Conservation (phyloP, 2,888 invertebrate genomes). For the Chloromyia formosa region DNA sequence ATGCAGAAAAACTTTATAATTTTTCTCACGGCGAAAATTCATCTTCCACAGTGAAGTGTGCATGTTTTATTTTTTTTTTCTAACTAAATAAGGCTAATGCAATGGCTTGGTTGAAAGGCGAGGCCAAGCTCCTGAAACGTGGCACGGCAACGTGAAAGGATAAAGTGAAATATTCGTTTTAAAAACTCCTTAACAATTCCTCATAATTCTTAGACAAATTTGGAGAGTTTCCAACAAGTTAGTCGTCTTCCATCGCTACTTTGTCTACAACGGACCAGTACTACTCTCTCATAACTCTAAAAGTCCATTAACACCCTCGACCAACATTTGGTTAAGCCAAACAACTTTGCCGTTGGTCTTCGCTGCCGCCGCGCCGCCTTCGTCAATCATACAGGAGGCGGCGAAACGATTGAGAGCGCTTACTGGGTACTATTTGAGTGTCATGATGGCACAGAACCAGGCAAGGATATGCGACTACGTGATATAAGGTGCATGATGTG, state of each 20-base stretch:
- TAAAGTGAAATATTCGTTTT: conserved; percentile 35
- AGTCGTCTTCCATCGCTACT: conserved; percentile 22
- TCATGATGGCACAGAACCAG: neutral
- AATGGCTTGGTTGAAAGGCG: conserved; percentile 1
- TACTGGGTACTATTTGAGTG: neutral
- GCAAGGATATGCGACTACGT: neutral
- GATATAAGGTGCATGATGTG: neutral
- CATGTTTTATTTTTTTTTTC: conserved; percentile 4
- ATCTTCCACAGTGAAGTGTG: conserved; percentile 20
- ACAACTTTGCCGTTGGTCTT: conserved; percentile 13
- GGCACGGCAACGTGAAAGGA: conserved; percentile 9
- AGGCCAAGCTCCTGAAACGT: conserved; percentile 1
- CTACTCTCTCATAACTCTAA: conserved; percentile 29
- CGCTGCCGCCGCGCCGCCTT: too few relatives aligned
- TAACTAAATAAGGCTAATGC: conserved; percentile 34
- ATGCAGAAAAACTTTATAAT: conserved; percentile 5
- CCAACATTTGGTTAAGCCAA: conserved; percentile 35
- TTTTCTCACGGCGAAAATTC: conserved; percentile 30
- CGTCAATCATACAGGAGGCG: too few relatives aligned
- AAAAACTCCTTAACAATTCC: conserved; percentile 35
- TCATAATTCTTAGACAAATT: conserved; percentile 43
- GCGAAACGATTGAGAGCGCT: neutral
- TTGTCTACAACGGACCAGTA: neutral
- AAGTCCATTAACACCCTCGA: conserved; percentile 42
- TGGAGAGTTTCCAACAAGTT: conserved; percentile 32